Conservation (phyloP, 2,113 vertebrate species). For the Naja naja region DNA sequence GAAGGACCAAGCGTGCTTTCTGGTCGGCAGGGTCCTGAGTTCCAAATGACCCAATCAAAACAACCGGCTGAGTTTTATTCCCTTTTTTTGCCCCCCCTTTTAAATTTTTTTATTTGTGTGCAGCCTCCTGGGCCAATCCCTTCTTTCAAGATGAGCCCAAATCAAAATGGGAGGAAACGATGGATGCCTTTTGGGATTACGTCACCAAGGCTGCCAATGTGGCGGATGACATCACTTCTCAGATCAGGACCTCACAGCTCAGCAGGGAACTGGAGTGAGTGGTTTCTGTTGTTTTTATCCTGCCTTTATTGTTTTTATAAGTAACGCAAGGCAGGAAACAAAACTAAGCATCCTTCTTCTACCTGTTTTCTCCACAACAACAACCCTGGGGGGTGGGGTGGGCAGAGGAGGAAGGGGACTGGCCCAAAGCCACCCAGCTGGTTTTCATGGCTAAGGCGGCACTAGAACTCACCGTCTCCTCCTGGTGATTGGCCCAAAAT, state of each 20-base stretch:
- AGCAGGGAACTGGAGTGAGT: constrained; percentile 78
- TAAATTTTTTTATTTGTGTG: too few species aligned
- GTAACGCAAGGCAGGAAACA: neutral
- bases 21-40: neutral
- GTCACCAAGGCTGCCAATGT: constrained; percentile 62
- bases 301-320: neutral
- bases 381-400: too few species aligned
- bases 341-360: neutral
- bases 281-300: neutral
- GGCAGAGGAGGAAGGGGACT: neutral
- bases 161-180: constrained; percentile 66
- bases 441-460: neutral
- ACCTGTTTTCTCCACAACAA: neutral
- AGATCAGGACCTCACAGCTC: constrained; percentile 71
- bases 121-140: constrained; percentile 73
- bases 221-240: constrained; percentile 60
- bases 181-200: constrained; percentile 73
- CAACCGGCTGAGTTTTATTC: neutral
- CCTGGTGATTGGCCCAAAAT: neutral
- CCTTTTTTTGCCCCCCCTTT: too few species aligned
- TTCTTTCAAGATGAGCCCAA: constrained; percentile 53
- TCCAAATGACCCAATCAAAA: neutral
- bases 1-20: neutral
- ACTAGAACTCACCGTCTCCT: neutral
- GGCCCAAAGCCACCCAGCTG: neutral